A percentile compares a stretch with the other conserved stretches of the same genome.
phyloP scores from a whole-genome alignment of 2,888 invertebrate genomes.

The Thecocarcelia acutangulata region DNA sequence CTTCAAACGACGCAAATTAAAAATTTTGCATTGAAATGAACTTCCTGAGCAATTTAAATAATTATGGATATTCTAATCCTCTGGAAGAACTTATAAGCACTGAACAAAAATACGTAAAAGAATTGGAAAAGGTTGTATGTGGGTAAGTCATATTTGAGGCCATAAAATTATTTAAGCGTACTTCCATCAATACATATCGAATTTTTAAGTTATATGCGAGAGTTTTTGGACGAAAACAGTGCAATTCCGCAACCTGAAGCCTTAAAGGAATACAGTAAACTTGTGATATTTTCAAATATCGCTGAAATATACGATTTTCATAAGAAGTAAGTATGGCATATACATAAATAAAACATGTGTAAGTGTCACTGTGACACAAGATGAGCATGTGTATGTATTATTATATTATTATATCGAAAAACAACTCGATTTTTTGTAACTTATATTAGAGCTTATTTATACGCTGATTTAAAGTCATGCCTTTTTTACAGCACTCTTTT shows the following conservation, averaged over 20 bases:
- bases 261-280: slow-evolving; percentile 21
- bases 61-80: background rate
- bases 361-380: too few relatives aligned
- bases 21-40: slow-evolving; percentile 13
- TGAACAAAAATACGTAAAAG: slow-evolving; percentile 36
- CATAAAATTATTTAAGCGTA: background rate
- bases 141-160: slow-evolving; percentile 31
- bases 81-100: slow-evolving; percentile 35
- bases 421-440: too few relatives aligned
- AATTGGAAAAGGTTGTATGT: slow-evolving; percentile 24
- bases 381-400: too few relatives aligned
- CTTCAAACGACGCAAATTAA: too few relatives aligned
- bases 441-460: too few relatives aligned
- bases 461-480: too few relatives aligned
- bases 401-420: too few relatives aligned
- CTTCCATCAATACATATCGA: too few relatives aligned
- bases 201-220: slow-evolving; percentile 48
- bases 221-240: slow-evolving; percentile 38
- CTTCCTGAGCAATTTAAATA: background rate
- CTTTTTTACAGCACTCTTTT: too few relatives aligned
- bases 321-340: slow-evolving; percentile 39
- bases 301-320: slow-evolving; percentile 57
- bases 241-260: slow-evolving; percentile 22
- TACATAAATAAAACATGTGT: background rate
- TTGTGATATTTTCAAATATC: slow-evolving; percentile 55